phyloP scores from a whole-genome alignment of 2,888 invertebrate species.

The Apodemia duryi region DNA sequence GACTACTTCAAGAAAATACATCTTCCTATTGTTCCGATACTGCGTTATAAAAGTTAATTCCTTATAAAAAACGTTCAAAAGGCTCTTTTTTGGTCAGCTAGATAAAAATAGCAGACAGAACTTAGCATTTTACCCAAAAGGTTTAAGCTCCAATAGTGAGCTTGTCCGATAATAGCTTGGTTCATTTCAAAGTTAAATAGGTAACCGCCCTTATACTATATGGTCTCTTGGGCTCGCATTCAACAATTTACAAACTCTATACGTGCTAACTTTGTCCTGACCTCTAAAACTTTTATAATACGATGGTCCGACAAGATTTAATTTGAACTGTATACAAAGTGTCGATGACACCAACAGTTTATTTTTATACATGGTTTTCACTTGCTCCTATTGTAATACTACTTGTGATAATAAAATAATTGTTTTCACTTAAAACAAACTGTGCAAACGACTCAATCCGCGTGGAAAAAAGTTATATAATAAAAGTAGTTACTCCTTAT shows the following conservation, averaged over 20 bases:
- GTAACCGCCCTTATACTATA: neutral
- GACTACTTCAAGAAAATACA: no score
- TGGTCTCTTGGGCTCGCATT: neutral
- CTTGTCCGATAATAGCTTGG: neutral
- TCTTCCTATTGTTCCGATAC: no score
- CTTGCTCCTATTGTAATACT: no score
- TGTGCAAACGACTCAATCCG: no score
- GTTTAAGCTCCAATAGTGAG: neutral
- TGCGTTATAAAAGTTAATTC: no score
- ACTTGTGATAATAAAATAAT: no score
- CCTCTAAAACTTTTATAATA: constrained; percentile 3
- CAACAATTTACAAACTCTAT: constrained; percentile 2
- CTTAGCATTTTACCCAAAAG: neutral
- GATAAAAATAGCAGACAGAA: neutral
- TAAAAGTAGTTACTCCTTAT: no score
- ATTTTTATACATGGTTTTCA: no score
- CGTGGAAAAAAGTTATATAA: no score
- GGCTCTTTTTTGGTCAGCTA: neutral
- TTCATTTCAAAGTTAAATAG: constrained; percentile 13
- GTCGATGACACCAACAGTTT: no score
- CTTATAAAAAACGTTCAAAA: no score
- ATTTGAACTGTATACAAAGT: neutral
- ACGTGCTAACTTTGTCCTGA: neutral
- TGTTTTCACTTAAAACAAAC: no score
- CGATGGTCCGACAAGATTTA: neutral